Base-by-base conservation (phyloP, 2,797 vertebrate genomes). In the Clarias fuscus region DNA sequence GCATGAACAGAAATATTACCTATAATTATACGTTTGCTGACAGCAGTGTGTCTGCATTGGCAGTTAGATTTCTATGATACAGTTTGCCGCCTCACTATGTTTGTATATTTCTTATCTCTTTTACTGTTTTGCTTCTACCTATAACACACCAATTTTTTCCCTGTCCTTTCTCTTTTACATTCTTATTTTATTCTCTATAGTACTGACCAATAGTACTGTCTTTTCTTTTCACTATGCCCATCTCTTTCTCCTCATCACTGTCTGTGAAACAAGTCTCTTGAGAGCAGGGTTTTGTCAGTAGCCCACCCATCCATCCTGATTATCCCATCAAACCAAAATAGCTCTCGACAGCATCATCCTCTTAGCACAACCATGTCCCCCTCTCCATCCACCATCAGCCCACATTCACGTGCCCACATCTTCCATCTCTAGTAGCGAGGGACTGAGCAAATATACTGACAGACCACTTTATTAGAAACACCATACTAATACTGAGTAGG, bases 301-400 rank as follows among this genome's bases (percentile, higher is more conserved):
- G 27, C 79, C 70, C 83, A 82, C 76, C 40, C 81, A 85, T 84
- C 68, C 83, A 87, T 79, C 61, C 85, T 83, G 83, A 87, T 87
- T 87, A 75, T 81, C 81, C 84, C 84, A 88, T 84, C 79, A 79
- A 89, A 58, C 75, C 53, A 85, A 81, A 89, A 84, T 83, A 84
- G 84, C 83, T 76, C 79, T 75, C 59, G 72, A 81, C 75, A 79
- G 86, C 67, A 78, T 83, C 67, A 83, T 73, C 68, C 73, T 78
- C 61, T 85, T 58, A 65, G 68, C 24, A n/a, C 83, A 85, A 84
- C 72, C 33, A 82, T 56, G 64, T 71, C 24, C 68, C 58, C 30
- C 53, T 40, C 76, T 70, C 68, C 48, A 20, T 37, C n/a, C 67
- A 58, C 33, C 20, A 78, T 33, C 56, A 73, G 27, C 72, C 79